Evolutionary conservation across 2,888 invertebrate genomes (phyloP).

Genomic region (Dicyrtoma fusca): DNA sequence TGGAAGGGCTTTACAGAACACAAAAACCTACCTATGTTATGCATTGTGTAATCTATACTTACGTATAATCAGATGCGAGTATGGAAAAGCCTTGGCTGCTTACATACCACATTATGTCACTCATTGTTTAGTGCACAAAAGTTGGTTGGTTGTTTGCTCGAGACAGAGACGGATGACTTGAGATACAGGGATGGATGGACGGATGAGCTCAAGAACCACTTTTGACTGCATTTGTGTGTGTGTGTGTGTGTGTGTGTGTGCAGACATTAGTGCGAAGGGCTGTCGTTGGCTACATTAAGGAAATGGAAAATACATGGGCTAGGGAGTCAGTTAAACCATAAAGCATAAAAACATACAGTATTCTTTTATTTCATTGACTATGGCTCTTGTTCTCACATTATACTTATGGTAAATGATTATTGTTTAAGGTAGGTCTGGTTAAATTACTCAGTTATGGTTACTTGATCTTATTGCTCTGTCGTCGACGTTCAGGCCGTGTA

Average conservation of each 20-base stretch:
- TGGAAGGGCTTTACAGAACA: no score
- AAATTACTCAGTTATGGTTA: slow-evolving; percentile 35
- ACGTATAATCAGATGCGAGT: no score
- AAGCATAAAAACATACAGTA: slow-evolving; percentile 37
- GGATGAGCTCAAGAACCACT: no score
- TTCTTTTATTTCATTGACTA: slow-evolving; percentile 41
- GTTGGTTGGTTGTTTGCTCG: no score
- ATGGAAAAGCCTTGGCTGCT: no score
- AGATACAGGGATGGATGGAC: no score
- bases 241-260: background rate
- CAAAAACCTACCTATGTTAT: no score
- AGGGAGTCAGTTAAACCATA: slow-evolving; percentile 18
- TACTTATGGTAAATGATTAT: slow-evolving; percentile 39
- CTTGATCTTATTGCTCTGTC: slow-evolving; percentile 29
- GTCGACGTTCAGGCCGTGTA: background rate
- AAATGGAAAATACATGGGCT: background rate
- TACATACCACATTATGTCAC: no score
- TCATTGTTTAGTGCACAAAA: no score
- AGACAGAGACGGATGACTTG: no score
- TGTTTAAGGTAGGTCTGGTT: slow-evolving; percentile 39
- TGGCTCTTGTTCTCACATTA: slow-evolving; percentile 39
- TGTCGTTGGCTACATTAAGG: background rate
- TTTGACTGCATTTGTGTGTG: background rate
- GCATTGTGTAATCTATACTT: no score
- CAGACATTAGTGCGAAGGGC: no score